Evolutionary conservation across 2,797 vertebrate species (phyloP).

Genomic region (Epinephelus coioides): DNA sequence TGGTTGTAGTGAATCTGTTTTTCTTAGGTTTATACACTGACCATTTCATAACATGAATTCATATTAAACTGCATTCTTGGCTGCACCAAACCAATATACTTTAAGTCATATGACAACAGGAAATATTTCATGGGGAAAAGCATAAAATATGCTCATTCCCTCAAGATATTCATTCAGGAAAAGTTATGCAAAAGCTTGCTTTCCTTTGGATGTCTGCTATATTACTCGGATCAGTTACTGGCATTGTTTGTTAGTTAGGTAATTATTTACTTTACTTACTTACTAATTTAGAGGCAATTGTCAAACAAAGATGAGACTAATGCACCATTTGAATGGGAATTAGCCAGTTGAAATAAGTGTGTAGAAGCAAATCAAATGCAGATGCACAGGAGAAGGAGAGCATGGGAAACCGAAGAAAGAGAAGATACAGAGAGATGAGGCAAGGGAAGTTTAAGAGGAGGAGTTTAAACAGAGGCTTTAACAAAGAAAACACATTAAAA

Average conservation of each 20-base stretch:
- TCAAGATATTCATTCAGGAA: too few species aligned
- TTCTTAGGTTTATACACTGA: too few species aligned
- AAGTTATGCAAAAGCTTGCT: too few species aligned
- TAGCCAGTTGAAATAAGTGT: background rate
- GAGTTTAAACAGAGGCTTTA: background rate
- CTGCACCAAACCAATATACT: too few species aligned
- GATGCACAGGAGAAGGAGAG: background rate
- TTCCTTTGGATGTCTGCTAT: too few species aligned
- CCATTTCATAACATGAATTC: too few species aligned
- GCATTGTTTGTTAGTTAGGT: background rate
- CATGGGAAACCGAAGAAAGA: background rate
- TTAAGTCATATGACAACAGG: too few species aligned
- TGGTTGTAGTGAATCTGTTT: too few species aligned
- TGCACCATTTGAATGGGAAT: background rate
- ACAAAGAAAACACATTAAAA: background rate
- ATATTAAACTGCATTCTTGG: too few species aligned
- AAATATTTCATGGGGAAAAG: too few species aligned
- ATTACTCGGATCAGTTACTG: too few species aligned
- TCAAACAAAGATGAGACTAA: background rate
- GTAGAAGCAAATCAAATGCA: background rate
- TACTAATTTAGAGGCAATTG: background rate
- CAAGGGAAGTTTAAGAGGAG: background rate
- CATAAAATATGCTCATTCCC: too few species aligned
- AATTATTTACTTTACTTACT: background rate
- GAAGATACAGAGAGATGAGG: background rate